Base-by-base conservation (phyloP, 2,888 invertebrate species). In the Latrodectus elegans region DNA sequence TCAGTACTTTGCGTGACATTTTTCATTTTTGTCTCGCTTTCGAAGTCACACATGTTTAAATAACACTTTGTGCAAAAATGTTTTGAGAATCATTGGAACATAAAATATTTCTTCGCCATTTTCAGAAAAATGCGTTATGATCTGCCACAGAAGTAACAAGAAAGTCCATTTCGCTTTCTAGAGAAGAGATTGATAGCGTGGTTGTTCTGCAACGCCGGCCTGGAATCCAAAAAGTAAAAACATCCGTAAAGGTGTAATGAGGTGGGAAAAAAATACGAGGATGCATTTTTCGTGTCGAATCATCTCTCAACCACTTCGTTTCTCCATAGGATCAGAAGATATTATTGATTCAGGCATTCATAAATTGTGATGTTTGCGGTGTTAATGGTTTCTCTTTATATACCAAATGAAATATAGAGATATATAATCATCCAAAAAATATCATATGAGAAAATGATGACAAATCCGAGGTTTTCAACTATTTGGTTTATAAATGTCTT, bases 201-300 rank as follows among this genome's bases (percentile, higher is more conserved):
- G 60, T 60, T 60, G 12, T 60, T 38, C 38, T 60, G n/a, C n/a
- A 14, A 15, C n/a, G 60, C n/a, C 10, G 12, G 12, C 60, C 11
- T n/a, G n/a, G 60, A n/a, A 60, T 60, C 14, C 60, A 60, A 60
- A 60, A n/a, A n/a, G n/a, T 12, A 10, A 10, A n/a, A 60, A 60
- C 12, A 60, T 15, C 60, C 60, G 60, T 60, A 12, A 12, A 60
- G n/a, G 60, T n/a, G n/a, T 68, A 53, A 53, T 17, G 68, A 77
- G 75, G 51, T 38, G 53, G 73, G 65, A 74, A 67, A 51, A 71
- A 71, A 68, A 38, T 38, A 14, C n/a, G 71, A 11, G 49, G 71
- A 81, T 81, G 81, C 81, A 74, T 81, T 81, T 81, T 81, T 81
- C 81, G 81, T 81, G 81, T 81, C 26, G 9, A 49, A n/a, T 17